phyloP scores from a whole-genome alignment of 2,797 vertebrate genomes.

The Chelonia mydas region DNA sequence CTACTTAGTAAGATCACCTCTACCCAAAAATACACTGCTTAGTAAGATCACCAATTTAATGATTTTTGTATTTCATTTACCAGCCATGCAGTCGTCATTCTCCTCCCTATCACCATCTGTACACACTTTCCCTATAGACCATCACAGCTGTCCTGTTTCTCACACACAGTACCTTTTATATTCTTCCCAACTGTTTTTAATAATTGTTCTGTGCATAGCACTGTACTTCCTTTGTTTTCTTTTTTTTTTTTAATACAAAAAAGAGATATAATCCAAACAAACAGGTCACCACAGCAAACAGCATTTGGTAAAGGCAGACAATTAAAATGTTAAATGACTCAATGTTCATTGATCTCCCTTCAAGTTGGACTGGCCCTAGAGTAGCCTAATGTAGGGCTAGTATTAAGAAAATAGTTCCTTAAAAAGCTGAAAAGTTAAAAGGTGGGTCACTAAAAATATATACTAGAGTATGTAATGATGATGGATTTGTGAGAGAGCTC shows the following conservation, averaged over 20 bases:
- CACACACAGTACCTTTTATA: conserved; percentile 85
- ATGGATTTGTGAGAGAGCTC: neutral
- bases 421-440: conserved; percentile 34
- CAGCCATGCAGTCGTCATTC: conserved; percentile 85
- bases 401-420: conserved; percentile 24
- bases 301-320: conserved; percentile 6
- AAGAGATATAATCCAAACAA: conserved; percentile 71
- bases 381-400: neutral
- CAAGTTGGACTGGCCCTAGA: fast-evolving
- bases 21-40: conserved; percentile 66
- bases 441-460: conserved; percentile 3
- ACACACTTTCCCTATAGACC: conserved; percentile 88
- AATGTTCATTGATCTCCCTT: neutral
- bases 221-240: conserved; percentile 80
- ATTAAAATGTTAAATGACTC: conserved; percentile 53
- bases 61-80: conserved; percentile 83
- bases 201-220: conserved; percentile 74
- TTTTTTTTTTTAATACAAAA: conserved; percentile 37
- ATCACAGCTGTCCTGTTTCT: conserved; percentile 88
- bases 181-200: conserved; percentile 79
- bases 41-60: conserved; percentile 75
- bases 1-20: neutral
- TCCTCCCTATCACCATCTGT: conserved; percentile 85
- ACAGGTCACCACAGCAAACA: conserved; percentile 54
- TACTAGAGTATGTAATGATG: neutral